phyloP scores from a whole-genome alignment of 2,797 vertebrate species.

The Galagoides demidoff region DNA sequence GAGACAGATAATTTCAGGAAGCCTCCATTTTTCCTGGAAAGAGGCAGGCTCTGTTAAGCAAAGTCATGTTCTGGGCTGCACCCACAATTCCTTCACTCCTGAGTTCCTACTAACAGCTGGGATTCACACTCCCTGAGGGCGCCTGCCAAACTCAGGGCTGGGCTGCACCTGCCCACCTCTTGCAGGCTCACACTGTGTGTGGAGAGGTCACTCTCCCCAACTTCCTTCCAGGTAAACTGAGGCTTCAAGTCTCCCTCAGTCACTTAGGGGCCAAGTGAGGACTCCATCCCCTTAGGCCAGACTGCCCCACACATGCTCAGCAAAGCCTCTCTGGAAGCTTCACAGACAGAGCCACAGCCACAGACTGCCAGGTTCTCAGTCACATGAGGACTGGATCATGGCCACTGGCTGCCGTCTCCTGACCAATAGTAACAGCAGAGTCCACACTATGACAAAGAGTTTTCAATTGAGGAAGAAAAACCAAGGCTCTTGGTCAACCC shows the following conservation, averaged over 20 bases:
- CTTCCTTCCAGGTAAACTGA: background rate
- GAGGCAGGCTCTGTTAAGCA: background rate
- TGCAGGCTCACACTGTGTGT: no score
- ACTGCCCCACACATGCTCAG: background rate
- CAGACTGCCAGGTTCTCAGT: background rate
- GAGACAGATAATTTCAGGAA: background rate
- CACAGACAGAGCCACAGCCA: background rate
- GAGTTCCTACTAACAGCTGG: background rate
- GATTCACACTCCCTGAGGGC: no score
- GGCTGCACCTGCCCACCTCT: fast-evolving
- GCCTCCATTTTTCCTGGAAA: background rate
- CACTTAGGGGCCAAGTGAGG: fast-evolving
- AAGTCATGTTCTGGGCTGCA: background rate
- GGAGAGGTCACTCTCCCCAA: background rate
- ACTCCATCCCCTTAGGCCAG: background rate
- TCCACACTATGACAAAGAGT: background rate
- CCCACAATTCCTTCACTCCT: background rate
- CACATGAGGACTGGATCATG: background rate
- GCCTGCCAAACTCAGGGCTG: fast-evolving
- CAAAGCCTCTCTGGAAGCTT: background rate
- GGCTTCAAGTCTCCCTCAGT: background rate
- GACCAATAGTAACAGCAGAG: background rate
- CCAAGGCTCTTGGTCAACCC: no score
- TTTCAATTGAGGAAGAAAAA: background rate
- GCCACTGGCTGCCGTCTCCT: background rate